Base-by-base conservation (phyloP, 2,113 vertebrate species). In the Stegostoma tigrinum region DNA sequence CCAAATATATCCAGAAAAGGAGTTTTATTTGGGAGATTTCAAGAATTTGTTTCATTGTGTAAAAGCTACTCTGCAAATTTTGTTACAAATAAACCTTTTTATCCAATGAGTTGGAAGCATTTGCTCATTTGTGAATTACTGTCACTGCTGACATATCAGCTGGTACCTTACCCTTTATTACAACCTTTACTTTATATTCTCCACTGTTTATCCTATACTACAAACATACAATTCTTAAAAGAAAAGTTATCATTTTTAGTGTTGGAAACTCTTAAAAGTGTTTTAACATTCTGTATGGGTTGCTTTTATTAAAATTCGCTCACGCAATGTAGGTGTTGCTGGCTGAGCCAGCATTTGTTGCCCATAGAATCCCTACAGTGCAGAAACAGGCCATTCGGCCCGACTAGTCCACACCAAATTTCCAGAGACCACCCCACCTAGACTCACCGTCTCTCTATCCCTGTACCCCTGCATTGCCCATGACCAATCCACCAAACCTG, bases 1-100 rank as follows among this genome's bases (percentile, higher is more conserved):
- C 61, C 38, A 93, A 93, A n/a, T 93, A 93, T n/a, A 93, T 93
- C 61, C 89, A 93, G 89, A 66, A 66, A 19, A 93, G 34, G 66
- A 66, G 61, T 93, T 66, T 93, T 12, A 64, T n/a, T 93, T 67
- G 34, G 61, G 19, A 12, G 0, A 64, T 34, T 93, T 67, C 89
- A 93, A 64, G 55, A 66, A 93, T 75, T 75, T 12, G 55, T 61
- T 93, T 64, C 89, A 93, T 67, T 66, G 61, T 67, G 34, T 93
- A 38, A 90, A 38, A 7, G 19, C 61, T 23, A 23, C 61, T n/a
- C 34, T 0, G n/a, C 17, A 34, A 66, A 38, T 93, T 93, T 64
- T 38, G 34, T 93, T 93, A 17, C 64, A 66, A 66, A 66, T 7
- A 66, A 61, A 12, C 61, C 27, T 61, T 90, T 55, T 34, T 14